These are phyloP conservation scores for Plodia interpunctella DNA, from an alignment of 1,140 invertebrate species.

Conservation along the genomic window DNA sequence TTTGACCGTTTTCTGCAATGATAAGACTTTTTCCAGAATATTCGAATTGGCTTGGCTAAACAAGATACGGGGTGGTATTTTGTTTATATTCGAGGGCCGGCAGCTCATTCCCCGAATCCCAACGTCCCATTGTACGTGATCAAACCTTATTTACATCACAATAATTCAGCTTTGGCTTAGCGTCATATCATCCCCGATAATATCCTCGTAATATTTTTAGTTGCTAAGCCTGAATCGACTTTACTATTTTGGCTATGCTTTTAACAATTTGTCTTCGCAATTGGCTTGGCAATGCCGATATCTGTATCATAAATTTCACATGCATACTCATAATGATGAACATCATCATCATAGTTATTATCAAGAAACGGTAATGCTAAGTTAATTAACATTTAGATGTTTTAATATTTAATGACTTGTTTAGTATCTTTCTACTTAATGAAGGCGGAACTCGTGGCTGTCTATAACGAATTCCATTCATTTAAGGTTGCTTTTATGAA, in stretches of 20 bases:
- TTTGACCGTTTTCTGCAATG: constrained; percentile 2
- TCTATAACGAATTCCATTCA: not conserved
- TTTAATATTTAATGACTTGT: not conserved
- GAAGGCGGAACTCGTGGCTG: not conserved
- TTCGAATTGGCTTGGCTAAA: constrained; percentile 7
- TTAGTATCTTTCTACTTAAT: constrained; percentile 1
- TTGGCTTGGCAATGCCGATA: not conserved
- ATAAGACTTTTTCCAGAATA: not conserved
- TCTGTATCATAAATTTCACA: not conserved
- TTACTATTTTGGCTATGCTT: constrained; percentile 10
- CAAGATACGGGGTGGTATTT: constrained; percentile 30
- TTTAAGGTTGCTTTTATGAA: constrained; percentile 3
- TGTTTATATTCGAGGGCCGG: constrained; percentile 48
- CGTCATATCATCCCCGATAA: constrained; percentile 39
- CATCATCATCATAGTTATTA: not conserved
- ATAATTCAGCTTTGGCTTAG: constrained; percentile 50
- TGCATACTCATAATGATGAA: not conserved
- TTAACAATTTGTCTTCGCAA: not conserved
- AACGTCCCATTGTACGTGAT: constrained; percentile 59
- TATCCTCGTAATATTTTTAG: constrained; percentile 21
- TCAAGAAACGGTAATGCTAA: not conserved
- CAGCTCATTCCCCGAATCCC: constrained; percentile 44
- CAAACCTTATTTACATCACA: constrained; percentile 69
- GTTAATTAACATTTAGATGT: not conserved
- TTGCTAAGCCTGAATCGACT: not conserved